Base-by-base conservation (phyloP, 2,113 vertebrate genomes). In the Scatophagus argus region DNA sequence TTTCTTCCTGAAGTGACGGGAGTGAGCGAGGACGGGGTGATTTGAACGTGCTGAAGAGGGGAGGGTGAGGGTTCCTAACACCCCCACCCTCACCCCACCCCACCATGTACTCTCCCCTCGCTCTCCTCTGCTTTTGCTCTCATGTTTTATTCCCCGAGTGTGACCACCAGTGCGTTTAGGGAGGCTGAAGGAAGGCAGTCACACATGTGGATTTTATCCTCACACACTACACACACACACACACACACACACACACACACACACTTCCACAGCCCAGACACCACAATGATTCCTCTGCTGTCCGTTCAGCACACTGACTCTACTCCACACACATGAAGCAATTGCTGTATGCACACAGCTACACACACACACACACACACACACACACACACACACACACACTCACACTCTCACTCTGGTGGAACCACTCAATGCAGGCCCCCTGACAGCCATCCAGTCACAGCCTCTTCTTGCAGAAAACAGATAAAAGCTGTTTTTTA, bases 401-500 rank as follows among this genome's bases (percentile, higher is more conserved):
- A 43, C 31, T 27, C 11, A 47, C 55, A 66, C 74, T 70, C 54
- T 52, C 64, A 39, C 67, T 36, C 64, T 81, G 61, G 29, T 79
- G 74, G 84, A 88, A 62, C 34, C 86, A 44, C 82, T 84, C 78
- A 36, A 19, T 21, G 72, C 60, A 32, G 2, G 76, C 79, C 81
- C 61, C 74, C 72, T 76, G 87, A 89, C 89, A 87, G 85, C 79
- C 51, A 65, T 79, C 63, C 64, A 77, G 82, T 71, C 39, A 0
- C 54, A 41, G 62, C 36, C 54, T 70, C 78, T 73, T 58, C 72
- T 44, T 17, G 47, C 81, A 87, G 80, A 83, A 81, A 83, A 67
- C 64, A 58, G 73, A 87, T 89, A 77, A 88, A 87, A 87, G 82
- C 84, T 80, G 82, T 79, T 88, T 87, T 72, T 65, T 58, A 68